Percentiles rank a stretch among this genome's conserved stretches.
These are phyloP conservation scores for Morone chrysops DNA, from an alignment of 2,113 vertebrate species.

Conservation along the genomic window DNA sequence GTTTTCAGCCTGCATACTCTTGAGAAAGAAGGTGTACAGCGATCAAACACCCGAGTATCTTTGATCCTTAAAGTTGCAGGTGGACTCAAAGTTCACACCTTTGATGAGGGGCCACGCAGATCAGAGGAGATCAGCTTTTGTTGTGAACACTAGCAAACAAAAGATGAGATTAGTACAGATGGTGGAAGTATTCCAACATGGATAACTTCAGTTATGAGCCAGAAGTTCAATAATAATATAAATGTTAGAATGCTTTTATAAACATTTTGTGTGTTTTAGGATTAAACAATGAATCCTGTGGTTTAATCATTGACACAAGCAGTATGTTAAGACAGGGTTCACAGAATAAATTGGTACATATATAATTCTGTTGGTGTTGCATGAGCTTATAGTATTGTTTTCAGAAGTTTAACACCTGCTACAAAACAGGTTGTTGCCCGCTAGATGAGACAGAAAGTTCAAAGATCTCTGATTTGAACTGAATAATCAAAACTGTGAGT, in stretches of 20 bases:
- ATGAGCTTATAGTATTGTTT: neutral
- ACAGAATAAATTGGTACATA: neutral
- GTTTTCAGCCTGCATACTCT: conserved; percentile 60
- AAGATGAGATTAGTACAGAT: conserved; percentile 50
- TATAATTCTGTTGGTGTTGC: neutral
- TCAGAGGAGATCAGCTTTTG: conserved; percentile 63
- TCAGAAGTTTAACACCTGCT: neutral
- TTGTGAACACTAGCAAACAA: conserved; percentile 58
- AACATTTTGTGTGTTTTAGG: neutral
- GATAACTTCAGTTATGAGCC: neutral
- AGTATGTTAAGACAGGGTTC: neutral
- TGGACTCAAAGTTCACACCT: conserved; percentile 67
- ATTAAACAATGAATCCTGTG: neutral
- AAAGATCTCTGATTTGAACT: conserved; percentile 8
- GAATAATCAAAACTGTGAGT: neutral
- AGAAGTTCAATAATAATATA: neutral
- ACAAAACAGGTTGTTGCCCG: conserved; percentile 5
- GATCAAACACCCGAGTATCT: conserved; percentile 72
- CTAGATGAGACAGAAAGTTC: neutral
- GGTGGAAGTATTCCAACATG: conserved; percentile 26
- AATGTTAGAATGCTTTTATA: neutral
- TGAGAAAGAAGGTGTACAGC: conserved; percentile 18
- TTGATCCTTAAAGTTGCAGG: conserved; percentile 79
- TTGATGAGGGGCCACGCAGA: conserved; percentile 59
- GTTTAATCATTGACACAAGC: neutral